phyloP scores from a whole-genome alignment of 1,140 invertebrate genomes.

The Drosophila kepulauana region DNA sequence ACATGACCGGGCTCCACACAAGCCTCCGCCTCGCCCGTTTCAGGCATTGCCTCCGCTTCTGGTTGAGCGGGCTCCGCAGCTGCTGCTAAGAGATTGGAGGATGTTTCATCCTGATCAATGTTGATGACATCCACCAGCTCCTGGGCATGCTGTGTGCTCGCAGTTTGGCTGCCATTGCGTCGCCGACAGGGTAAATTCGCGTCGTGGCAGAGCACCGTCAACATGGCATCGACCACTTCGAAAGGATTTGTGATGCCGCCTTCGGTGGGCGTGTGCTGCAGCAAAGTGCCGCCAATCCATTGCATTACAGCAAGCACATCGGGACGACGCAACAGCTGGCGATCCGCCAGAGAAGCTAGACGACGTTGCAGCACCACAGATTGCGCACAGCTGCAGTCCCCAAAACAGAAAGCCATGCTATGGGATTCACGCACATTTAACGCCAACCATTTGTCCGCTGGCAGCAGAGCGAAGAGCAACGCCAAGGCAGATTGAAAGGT shows the following conservation, averaged over 20 bases:
- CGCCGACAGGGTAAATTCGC: slow-evolving; percentile 90
- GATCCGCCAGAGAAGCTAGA: slow-evolving; percentile 50
- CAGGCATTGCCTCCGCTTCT: slow-evolving; percentile 24
- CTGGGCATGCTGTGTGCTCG: slow-evolving; percentile 50
- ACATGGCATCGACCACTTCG: slow-evolving; percentile 91
- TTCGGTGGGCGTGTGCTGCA: slow-evolving; percentile 87
- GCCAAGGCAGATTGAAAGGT: slow-evolving; percentile 96
- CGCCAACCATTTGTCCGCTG: slow-evolving; percentile 85
- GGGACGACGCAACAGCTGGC: slow-evolving; percentile 86
- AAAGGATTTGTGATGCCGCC: slow-evolving; percentile 87
- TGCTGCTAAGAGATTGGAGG: slow-evolving; percentile 44
- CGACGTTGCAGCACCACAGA: slow-evolving; percentile 86
- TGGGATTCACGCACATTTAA: slow-evolving; percentile 88
- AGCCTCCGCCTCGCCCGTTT: slow-evolving; percentile 47
- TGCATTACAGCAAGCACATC: slow-evolving; percentile 87
- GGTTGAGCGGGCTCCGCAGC: slow-evolving; percentile 22
- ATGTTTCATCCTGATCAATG: slow-evolving; percentile 82
- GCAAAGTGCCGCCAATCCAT: slow-evolving; percentile 87
- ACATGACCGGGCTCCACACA: slow-evolving; percentile 87
- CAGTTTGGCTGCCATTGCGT: slow-evolving; percentile 46
- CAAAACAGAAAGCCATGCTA: slow-evolving; percentile 94
- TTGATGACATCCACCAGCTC: slow-evolving; percentile 83
- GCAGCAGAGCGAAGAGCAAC: slow-evolving; percentile 91
- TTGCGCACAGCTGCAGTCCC: slow-evolving; percentile 92
- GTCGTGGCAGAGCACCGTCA: slow-evolving; percentile 94